A percentile compares a stretch with the other conserved stretches of the same genome.
Conservation (phyloP, 1,140 invertebrate genomes). For the Ladona fulva region DNA sequence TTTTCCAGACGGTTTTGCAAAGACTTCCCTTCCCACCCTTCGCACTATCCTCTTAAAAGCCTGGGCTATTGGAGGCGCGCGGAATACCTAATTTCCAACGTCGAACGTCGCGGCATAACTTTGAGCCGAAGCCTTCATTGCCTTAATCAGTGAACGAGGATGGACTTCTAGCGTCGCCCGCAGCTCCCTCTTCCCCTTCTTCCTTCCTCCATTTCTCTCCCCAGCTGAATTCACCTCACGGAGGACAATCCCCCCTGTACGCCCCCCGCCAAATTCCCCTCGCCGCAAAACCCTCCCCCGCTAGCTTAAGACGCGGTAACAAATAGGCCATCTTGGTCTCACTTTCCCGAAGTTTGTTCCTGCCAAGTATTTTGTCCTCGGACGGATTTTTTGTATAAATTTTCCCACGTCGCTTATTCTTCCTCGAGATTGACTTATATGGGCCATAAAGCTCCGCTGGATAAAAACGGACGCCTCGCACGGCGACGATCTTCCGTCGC, state of each 20-base stretch:
- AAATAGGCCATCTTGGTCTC: too few relatives aligned
- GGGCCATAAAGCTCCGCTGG: too few relatives aligned
- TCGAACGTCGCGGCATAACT: conserved; percentile 2
- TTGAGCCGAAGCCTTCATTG: neutral
- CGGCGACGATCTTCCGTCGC: too few relatives aligned
- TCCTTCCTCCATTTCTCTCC: neutral
- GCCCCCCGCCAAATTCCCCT: neutral
- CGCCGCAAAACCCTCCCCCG: too few relatives aligned
- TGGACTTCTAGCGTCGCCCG: neutral
- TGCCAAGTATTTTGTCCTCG: too few relatives aligned
- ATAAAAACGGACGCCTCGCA: too few relatives aligned
- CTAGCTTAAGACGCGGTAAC: too few relatives aligned
- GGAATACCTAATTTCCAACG: neutral
- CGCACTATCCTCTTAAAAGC: neutral
- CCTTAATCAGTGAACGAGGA: neutral
- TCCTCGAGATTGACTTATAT: too few relatives aligned
- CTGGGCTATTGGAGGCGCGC: neutral
- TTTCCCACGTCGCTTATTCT: too few relatives aligned
- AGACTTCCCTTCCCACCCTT: neutral
- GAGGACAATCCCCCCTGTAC: neutral
- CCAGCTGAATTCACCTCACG: neutral
- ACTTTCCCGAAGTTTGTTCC: too few relatives aligned
- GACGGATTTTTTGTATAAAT: too few relatives aligned
- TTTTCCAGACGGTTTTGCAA: too few relatives aligned
- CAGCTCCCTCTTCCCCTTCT: neutral